A percentile compares a stretch with the other conserved stretches of the same genome.
Evolutionary conservation across 1,140 invertebrate genomes (phyloP).

Genomic region (Drosophila parvula): DNA sequence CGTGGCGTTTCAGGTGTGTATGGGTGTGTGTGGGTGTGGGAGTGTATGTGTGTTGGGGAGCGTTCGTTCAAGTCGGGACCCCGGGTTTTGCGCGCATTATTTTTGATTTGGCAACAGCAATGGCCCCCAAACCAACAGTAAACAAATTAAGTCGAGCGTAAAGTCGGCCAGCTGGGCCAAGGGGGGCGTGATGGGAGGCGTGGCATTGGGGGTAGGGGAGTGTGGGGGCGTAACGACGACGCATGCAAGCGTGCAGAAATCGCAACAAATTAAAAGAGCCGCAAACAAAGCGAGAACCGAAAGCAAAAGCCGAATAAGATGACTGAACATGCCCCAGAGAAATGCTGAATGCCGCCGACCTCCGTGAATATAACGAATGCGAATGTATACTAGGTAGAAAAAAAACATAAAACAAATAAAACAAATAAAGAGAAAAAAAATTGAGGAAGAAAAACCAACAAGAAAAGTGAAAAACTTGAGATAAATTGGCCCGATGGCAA

Average conservation of each 20-base stretch:
- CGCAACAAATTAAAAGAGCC: slow-evolving; percentile 78
- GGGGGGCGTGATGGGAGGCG: slow-evolving; percentile 8
- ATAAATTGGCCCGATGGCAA: slow-evolving; percentile 30
- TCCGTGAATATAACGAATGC: slow-evolving; percentile 18
- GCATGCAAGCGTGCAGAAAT: slow-evolving; percentile 71
- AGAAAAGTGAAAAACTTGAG: slow-evolving; percentile 9
- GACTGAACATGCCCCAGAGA: slow-evolving; percentile 38
- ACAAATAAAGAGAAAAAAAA: slow-evolving; percentile 6
- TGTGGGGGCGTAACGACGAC: background rate
- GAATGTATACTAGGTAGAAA: background rate
- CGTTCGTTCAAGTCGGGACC: slow-evolving; percentile 23
- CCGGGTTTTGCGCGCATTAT: slow-evolving; percentile 54
- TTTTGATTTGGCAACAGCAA: slow-evolving; percentile 68
- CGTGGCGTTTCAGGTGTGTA: slow-evolving; percentile 11
- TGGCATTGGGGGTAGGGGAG: background rate
- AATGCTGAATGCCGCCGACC: slow-evolving; percentile 3
- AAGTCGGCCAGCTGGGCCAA: slow-evolving; percentile 62
- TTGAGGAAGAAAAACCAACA: background rate
- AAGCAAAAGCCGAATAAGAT: slow-evolving; percentile 54
- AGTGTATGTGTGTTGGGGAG: background rate
- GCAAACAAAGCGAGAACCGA: slow-evolving; percentile 45
- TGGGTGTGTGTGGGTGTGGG: background rate
- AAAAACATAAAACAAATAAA: slow-evolving; percentile 10
- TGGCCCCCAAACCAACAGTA: slow-evolving; percentile 78
- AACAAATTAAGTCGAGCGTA: slow-evolving; percentile 82